These are phyloP conservation scores for Oxyruncus cristatus DNA, from an alignment of 2,113 vertebrate species.

Conservation along the genomic window DNA sequence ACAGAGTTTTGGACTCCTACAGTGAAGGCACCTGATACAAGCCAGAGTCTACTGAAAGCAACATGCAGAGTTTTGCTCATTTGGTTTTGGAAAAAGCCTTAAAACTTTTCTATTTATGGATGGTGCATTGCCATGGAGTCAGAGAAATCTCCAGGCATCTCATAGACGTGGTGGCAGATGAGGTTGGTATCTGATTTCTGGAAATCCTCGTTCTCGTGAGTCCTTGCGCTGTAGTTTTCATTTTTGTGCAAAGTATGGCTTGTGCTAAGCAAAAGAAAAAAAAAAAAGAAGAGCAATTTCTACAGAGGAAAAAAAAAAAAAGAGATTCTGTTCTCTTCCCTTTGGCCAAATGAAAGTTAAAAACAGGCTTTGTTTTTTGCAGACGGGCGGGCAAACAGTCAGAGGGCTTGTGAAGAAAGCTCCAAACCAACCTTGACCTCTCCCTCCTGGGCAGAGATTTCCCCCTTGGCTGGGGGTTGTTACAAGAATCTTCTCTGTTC, in stretches of 20 bases:
- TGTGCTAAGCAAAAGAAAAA: neutral
- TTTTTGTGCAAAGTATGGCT: neutral
- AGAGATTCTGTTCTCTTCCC: neutral
- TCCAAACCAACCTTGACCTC: neutral
- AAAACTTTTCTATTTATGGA: neutral
- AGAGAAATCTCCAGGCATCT: neutral
- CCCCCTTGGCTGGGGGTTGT: neutral
- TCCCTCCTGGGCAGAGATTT: neutral
- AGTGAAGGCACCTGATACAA: neutral
- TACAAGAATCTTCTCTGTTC: neutral
- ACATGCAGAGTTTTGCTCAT: fast-evolving
- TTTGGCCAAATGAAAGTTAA: neutral
- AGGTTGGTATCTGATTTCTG: neutral
- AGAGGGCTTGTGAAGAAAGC: neutral
- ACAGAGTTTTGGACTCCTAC: neutral
- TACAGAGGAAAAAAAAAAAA: neutral
- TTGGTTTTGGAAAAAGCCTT: neutral
- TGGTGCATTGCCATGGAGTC: neutral
- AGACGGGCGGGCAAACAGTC: neutral
- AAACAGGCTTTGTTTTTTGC: neutral
- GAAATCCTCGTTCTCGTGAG: neutral
- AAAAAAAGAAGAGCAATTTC: neutral
- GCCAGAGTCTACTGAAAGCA: neutral
- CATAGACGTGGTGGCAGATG: neutral
- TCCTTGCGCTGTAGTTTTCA: neutral